These are phyloP conservation scores for Diaperis boleti DNA, from an alignment of 2,888 invertebrate genomes.

Conservation along the genomic window DNA sequence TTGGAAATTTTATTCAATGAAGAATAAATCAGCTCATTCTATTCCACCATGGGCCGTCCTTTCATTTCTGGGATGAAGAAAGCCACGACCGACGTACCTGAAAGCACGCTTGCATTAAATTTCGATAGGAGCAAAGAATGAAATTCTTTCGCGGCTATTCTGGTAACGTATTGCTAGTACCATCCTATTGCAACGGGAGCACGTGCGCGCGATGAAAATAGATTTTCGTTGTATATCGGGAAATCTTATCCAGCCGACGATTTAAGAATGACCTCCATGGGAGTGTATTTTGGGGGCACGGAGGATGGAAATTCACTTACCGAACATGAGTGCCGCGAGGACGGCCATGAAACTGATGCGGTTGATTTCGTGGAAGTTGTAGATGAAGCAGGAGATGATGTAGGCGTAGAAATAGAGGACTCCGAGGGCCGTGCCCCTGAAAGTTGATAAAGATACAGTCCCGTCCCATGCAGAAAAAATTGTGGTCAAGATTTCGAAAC, in stretches of 20 bases:
- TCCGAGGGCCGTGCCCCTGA: slow-evolving; percentile 12
- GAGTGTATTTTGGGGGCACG: too few species aligned
- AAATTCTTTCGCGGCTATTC: slow-evolving; percentile 27
- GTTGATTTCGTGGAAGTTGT: background rate
- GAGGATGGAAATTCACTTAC: slow-evolving; percentile 5
- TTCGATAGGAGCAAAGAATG: background rate
- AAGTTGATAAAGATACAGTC: background rate
- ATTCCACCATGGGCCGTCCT: slow-evolving; percentile 42
- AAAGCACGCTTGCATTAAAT: slow-evolving; percentile 25
- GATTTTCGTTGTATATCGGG: slow-evolving; percentile 13
- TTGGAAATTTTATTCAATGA: slow-evolving; percentile 25
- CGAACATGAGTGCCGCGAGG: background rate
- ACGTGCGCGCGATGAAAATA: slow-evolving; percentile 29
- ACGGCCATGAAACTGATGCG: background rate
- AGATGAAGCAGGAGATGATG: background rate
- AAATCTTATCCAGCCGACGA: slow-evolving; percentile 7
- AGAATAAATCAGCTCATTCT: too few species aligned
- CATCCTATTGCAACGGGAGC: slow-evolving; percentile 15
- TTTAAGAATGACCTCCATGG: slow-evolving; percentile 1
- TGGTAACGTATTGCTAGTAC: slow-evolving; percentile 15
- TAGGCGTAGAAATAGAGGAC: slow-evolving; percentile 4
- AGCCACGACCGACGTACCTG: slow-evolving; percentile 36
- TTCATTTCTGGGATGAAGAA: slow-evolving; percentile 41
- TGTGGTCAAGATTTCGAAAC: too few species aligned
- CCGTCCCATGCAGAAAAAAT: too few species aligned